A percentile compares a stretch with the other conserved stretches of the same genome.
Conservation (phyloP, 2,113 vertebrate species). For the Mungos mungo region DNA sequence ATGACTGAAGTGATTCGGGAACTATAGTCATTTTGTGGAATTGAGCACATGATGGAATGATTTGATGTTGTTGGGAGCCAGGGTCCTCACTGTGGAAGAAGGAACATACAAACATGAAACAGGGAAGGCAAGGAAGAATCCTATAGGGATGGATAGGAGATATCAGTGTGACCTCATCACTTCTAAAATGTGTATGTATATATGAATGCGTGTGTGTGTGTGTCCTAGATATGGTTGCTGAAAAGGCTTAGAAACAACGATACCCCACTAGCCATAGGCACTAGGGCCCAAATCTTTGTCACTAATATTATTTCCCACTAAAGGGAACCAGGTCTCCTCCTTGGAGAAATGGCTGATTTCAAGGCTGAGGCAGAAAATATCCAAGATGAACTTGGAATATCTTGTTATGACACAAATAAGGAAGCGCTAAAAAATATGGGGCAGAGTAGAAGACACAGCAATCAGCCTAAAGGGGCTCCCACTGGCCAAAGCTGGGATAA, state of each 20-base stretch:
- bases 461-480: not conserved
- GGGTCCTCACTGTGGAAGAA: not conserved
- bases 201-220: not conserved
- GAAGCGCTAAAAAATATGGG: not conserved
- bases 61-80: not conserved
- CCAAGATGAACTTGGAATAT: not conserved
- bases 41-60: not conserved
- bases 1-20: not conserved
- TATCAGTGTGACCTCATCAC: not conserved
- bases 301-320: not conserved
- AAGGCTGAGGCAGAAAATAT: not conserved
- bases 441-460: not conserved
- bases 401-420: not conserved
- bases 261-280: not conserved
- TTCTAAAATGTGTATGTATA: not conserved
- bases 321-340: not conserved
- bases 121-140: not conserved
- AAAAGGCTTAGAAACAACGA: not conserved
- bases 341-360: not conserved
- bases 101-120: not conserved
- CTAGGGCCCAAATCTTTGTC: not conserved
- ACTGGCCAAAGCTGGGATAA: not conserved
- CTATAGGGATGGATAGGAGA: not conserved
- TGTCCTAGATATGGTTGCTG: not conserved
- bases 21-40: not conserved